Base-by-base conservation (phyloP, 2,888 invertebrate species). In the Nomada ferruginata region DNA sequence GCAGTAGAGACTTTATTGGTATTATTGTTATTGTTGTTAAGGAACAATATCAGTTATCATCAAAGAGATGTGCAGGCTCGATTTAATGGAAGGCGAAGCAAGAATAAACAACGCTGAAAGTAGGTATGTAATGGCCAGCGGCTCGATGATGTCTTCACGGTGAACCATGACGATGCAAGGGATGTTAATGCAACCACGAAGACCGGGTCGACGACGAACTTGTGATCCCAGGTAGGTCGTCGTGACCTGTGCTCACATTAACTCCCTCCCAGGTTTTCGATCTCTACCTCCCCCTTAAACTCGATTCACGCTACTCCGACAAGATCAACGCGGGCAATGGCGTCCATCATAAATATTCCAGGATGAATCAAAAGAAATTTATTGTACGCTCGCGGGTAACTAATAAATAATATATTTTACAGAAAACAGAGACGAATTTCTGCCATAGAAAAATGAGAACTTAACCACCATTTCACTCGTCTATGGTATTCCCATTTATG, bases 101-200 rank as follows among this genome's bases (percentile, higher is more conserved):
- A 9, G 72, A 53, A 82, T 64, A 64, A 76, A 66, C 76, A 83
- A 86, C 75, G 68, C 55, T 79, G 81, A 86, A 85, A 89, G 87
- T 86, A 7, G 36, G 36, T 36, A 36, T 7, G 36, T 36, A 87
- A 88, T 87, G 87, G 85, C 83, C 82, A 66, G 77, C 63, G 59
- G 75, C 64, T 81, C 63, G 83, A 85, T 82, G 82, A 87, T 82
- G 85, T 82, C 83, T 79, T 85, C 79, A 78, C 72, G 85, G 70
- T 78, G 75, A 82, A 26, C 76, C 71, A 72, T 69, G 71, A 63
- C 57, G 75, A 63, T 71, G 79, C 64, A 57, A 60, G 47, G 26
- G 77, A 83, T 85, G 85, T 83, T 85, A 85, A 85, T 85, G 83
- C 73, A 76, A 63, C 73, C 64, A 73, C 70, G 75, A 84, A 52